These are phyloP conservation scores for Tetragnatha versicolor DNA, from an alignment of 1,140 invertebrate species.

Conservation along the genomic window DNA sequence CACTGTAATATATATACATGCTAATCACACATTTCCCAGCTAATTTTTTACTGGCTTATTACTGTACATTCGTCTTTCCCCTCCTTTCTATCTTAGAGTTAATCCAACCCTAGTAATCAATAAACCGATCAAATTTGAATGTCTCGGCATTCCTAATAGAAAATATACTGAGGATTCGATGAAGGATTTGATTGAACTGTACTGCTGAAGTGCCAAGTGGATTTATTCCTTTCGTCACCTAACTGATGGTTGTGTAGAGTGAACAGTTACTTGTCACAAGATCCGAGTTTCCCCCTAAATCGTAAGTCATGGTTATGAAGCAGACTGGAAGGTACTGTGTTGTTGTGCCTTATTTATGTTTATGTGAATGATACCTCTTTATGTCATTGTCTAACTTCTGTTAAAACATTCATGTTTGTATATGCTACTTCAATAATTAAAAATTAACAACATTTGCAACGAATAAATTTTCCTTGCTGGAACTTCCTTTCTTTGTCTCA, in stretches of 20 bases:
- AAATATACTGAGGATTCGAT: constrained; percentile 28
- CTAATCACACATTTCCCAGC: constrained; percentile 44
- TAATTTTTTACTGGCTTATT: constrained; percentile 39
- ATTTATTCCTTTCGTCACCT: constrained; percentile 47
- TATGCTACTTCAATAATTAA: constrained; percentile 53
- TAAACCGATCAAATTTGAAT: constrained; percentile 51
- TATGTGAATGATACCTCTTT: constrained; percentile 51
- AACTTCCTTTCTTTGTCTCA: background rate
- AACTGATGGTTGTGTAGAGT: constrained; percentile 44
- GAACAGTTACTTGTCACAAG: constrained; percentile 52
- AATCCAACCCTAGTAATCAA: constrained; percentile 22
- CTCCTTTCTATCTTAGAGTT: constrained; percentile 22
- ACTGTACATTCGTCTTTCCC: constrained; percentile 20
- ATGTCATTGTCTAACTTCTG: constrained; percentile 50
- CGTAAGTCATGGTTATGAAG: constrained; percentile 45
- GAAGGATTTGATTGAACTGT: constrained; percentile 31
- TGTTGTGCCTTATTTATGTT: constrained; percentile 54
- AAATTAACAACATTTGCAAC: constrained; percentile 53
- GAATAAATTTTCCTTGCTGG: constrained; percentile 55
- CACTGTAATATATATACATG: constrained; percentile 35
- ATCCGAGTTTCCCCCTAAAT: constrained; percentile 25
- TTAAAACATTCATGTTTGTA: constrained; percentile 51
- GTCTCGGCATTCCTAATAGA: constrained; percentile 44
- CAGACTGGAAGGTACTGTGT: constrained; percentile 48
- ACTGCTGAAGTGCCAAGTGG: constrained; percentile 55